phyloP scores from a whole-genome alignment of 2,888 invertebrate genomes.

The Pachliopta kotzebuea region DNA sequence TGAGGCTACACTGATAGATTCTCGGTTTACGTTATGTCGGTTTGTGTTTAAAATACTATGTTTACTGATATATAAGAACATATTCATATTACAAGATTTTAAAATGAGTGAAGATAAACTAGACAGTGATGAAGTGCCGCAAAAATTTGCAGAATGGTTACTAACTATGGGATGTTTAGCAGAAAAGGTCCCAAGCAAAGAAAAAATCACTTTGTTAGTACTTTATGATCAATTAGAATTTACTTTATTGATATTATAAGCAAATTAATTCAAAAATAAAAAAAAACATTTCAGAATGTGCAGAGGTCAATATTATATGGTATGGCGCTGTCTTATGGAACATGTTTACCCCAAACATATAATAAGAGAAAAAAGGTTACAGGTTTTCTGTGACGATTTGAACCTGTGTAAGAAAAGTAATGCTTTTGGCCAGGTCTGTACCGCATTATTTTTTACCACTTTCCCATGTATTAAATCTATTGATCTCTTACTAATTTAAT shows the following conservation, averaged over 20 bases:
- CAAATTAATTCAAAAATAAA: background rate
- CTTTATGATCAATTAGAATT: background rate
- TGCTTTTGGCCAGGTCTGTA: slow-evolving; percentile 23
- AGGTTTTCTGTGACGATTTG: slow-evolving; percentile 64
- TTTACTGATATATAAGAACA: background rate
- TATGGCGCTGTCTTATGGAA: slow-evolving; percentile 71
- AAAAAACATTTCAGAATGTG: slow-evolving; percentile 53
- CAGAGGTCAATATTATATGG: slow-evolving; percentile 67
- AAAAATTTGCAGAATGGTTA: slow-evolving; percentile 65
- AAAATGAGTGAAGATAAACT: slow-evolving; percentile 46
- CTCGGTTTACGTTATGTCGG: background rate
- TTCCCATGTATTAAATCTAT: no score
- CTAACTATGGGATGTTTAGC: slow-evolving; percentile 67
- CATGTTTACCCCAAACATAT: slow-evolving; percentile 56
- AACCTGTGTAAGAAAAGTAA: slow-evolving; percentile 43
- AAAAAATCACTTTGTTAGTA: slow-evolving; percentile 62
- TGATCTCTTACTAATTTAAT: no score
- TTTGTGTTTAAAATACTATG: background rate
- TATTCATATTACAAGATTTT: background rate
- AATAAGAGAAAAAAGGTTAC: slow-evolving; percentile 54
- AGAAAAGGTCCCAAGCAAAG: slow-evolving; percentile 60
- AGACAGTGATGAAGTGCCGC: slow-evolving; percentile 62
- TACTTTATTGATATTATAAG: background rate
- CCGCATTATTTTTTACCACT: background rate
- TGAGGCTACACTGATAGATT: background rate